Percentiles rank a stretch among this genome's conserved stretches.
These are phyloP conservation scores for Apis mellifera DNA, from an alignment of 1,140 invertebrate genomes.

Conservation along the genomic window Amel_HAv3.1 CM009936.2:2552501-2553000, in stretches of 20 bases:
- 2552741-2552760: no score
- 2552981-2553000: background rate
- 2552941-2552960: background rate
- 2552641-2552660: no score
- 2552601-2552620: no score
- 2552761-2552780: background rate
- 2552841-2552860: conserved; percentile 38
- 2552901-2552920: background rate
- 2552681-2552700: background rate
- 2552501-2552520: no score
- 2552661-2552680: no score
- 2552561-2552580: no score
- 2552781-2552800: background rate
- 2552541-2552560: no score
- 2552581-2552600: no score
- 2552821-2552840: conserved; percentile 35
- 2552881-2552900: conserved; percentile 4
- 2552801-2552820: conserved; percentile 40
- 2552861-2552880: conserved; percentile 41
- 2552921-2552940: background rate
- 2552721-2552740: no score
- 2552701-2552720: no score
- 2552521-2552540: no score
- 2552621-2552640: no score
- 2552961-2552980: background rate